These are phyloP conservation scores for Sinonovacula constricta DNA, from an alignment of 1,140 invertebrate genomes.

Conservation along the genomic window DNA sequence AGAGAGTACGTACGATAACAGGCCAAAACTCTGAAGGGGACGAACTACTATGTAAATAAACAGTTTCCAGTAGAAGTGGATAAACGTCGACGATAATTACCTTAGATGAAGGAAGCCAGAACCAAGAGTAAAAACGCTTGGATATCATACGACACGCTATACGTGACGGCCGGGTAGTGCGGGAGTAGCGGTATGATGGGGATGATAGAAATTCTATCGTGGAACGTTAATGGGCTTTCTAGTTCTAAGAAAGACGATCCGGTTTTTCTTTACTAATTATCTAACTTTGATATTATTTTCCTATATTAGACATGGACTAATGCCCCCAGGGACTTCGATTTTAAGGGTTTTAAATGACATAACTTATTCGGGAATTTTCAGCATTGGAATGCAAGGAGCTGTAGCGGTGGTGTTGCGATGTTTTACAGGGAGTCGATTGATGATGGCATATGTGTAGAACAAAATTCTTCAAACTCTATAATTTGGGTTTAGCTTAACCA, in stretches of 20 bases:
- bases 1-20: background rate
- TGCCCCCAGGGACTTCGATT: conserved; percentile 22
- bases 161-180: background rate
- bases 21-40: background rate
- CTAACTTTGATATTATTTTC: no score
- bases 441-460: background rate
- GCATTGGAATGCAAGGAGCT: conserved; percentile 18
- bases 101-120: conserved; percentile 3
- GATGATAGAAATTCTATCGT: conserved; percentile 15
- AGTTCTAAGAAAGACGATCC: background rate
- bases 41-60: conserved; percentile 7
- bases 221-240: no score
- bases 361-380: conserved; percentile 15
- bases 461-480: background rate
- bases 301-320: background rate
- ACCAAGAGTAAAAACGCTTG: background rate
- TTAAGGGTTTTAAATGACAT: background rate
- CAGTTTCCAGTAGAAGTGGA: conserved; percentile 15
- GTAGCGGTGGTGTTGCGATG: conserved; percentile 17
- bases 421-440: background rate
- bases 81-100: background rate
- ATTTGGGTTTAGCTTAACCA: conserved; percentile 23
- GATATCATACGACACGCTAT: conserved; percentile 4
- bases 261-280: background rate
- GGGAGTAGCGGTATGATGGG: background rate